Evolutionary conservation across 2,888 invertebrate species (phyloP), one percentile per base, ranked within the genome.

Genomic region (Apocheima hispidaria): DNA sequence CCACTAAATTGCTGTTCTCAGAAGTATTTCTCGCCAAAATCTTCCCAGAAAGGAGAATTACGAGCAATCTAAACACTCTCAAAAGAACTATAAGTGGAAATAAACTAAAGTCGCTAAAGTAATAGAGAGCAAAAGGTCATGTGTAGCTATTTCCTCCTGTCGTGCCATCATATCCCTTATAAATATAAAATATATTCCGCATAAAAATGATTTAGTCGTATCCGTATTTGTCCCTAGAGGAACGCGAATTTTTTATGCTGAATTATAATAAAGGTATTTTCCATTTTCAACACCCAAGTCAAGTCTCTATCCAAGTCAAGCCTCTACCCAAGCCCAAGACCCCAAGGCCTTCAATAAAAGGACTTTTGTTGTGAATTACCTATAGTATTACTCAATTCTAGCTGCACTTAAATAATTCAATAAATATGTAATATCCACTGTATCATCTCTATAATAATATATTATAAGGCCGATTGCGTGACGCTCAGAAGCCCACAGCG

Each of bases 151-250:
- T 55, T 56, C 44, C 30, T 48, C 10, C 21, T 16, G 55, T 38
- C 48, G 40, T 20, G 55, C 21, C 55, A 56, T 56, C 55, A 56
- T 56, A 40, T 48, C 55, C 54, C 55, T 56, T 56, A 56, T 56
- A 56, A 56, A 56, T 56, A 56, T 56, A 56, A 56, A 48, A 56
- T 56, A 48, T 48, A 56, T 56, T 56, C 55, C 30, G 48, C 55
- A 49, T 56, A 56, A 48, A 56, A 56, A 48, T 56, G 55, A 56
- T 56, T 56, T 48, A 48, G 40, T 23, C 26, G 38, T 33, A 55
- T 30, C 55, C 48, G 54, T 54, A 40, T 55, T 40, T 30, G 28
- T 7, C 55, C 48, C 48, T 46, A 5, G 55, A 55, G 55, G 38
- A 38, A 40, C 40, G 12, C 30, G 48, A 48, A 56, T 40, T 56